Evolutionary conservation across 2,113 vertebrate genomes (phyloP).

Genomic region (Passer montanus): DNA sequence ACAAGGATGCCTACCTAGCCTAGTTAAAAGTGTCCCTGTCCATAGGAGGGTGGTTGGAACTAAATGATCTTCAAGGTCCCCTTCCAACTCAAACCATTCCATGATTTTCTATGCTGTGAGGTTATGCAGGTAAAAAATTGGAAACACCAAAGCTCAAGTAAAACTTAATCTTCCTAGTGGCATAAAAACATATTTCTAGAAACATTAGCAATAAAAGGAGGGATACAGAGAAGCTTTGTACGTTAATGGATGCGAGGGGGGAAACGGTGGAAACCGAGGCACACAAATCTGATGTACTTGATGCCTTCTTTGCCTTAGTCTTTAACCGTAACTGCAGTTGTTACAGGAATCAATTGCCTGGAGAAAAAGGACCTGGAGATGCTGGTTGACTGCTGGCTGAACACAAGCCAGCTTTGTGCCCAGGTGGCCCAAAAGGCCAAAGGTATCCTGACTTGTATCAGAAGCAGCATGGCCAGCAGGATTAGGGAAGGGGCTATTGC

Average conservation of each 20-base stretch:
- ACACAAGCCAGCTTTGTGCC: not conserved
- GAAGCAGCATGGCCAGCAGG: not conserved
- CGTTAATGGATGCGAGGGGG: fast-evolving
- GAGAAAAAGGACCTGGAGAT: not conserved
- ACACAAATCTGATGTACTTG: not conserved
- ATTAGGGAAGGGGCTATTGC: not conserved
- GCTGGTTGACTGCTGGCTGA: fast-evolving
- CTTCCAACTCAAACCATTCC: not conserved
- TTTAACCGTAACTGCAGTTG: not conserved
- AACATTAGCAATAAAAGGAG: not conserved
- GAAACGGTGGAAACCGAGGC: not conserved
- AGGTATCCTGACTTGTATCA: not conserved
- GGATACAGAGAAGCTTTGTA: not conserved
- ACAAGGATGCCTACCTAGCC: not conserved
- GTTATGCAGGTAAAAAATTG: not conserved
- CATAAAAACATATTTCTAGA: not conserved
- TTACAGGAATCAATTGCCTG: not conserved
- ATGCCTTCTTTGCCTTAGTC: not conserved
- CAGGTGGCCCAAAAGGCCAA: not conserved
- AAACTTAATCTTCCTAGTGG: not conserved
- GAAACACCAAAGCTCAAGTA: not conserved
- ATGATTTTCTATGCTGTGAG: fast-evolving
- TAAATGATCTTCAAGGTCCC: not conserved
- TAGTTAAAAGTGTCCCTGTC: not conserved
- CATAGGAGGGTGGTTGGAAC: not conserved